A percentile compares a stretch with the other conserved stretches of the same genome.
These are phyloP conservation scores for Watsonalla binaria DNA, from an alignment of 2,888 invertebrate genomes.

Conservation along the genomic window DNA sequence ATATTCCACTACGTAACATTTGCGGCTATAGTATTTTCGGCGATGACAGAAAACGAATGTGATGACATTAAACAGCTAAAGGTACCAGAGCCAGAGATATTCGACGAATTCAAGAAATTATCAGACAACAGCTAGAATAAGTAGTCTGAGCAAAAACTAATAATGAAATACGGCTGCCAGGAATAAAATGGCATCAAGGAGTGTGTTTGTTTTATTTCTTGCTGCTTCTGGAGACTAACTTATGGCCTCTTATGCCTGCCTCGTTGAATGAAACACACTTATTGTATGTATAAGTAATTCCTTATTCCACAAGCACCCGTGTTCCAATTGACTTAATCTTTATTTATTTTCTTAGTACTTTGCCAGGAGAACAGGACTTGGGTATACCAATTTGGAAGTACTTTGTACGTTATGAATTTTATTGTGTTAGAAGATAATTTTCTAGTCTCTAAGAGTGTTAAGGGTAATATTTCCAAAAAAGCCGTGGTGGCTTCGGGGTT, in stretches of 20 bases:
- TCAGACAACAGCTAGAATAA: background rate
- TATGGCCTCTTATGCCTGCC: background rate
- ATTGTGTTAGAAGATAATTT: too few species aligned
- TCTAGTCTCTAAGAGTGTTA: too few species aligned
- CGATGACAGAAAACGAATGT: slow-evolving; percentile 27
- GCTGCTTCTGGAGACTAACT: background rate
- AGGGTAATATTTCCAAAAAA: too few species aligned
- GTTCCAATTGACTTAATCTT: background rate
- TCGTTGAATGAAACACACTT: background rate
- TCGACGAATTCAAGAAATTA: background rate
- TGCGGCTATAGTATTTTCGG: slow-evolving; percentile 20
- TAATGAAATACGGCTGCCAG: slow-evolving; percentile 1
- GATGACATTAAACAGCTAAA: slow-evolving; percentile 10
- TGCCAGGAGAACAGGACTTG: too few species aligned
- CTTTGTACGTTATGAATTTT: too few species aligned
- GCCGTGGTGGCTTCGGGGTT: too few species aligned
- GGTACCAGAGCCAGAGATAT: background rate
- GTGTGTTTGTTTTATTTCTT: background rate
- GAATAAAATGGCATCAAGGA: background rate
- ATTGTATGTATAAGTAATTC: background rate
- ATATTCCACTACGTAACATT: slow-evolving; percentile 30
- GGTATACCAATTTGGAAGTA: too few species aligned
- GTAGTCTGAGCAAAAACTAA: background rate
- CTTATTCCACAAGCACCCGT: background rate
- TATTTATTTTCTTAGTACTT: background rate